Evolutionary conservation across 1,140 invertebrate species (phyloP), one percentile per base, ranked within the genome.

Genomic region (Chrysoperla carnea): DNA sequence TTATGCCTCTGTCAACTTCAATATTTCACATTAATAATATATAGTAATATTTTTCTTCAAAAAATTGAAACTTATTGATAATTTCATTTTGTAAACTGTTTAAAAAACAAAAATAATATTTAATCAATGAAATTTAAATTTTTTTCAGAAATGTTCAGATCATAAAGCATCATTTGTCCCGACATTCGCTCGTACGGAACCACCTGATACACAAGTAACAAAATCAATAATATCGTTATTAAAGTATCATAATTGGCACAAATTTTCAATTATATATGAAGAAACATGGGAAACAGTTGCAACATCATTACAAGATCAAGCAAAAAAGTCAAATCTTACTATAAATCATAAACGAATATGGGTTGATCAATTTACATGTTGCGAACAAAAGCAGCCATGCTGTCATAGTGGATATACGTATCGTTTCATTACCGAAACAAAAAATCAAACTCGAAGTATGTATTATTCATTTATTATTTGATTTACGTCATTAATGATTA

Each of bases 121-220:
- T 23, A 23, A 23, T 23, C 17, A 23, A 23, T 3, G 17, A 3
- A 23, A 5, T 5, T 23, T 23, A 23, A n/a, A n/a, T n/a, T 23
- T 53, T 54, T 75, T 75, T 46, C 70, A 94, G 88, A 91, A 89
- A 85, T 95, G 91, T 67, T 82, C 87, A 6, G 88, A 93, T 62
- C 76, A 84, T 55, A 79, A 78, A 62, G 84, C 86, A 8, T 89
- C 86, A 11, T 68, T 73, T 42, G 82, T 91, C 55, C 78, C 83
- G 46, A 96, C 90, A 29, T 96, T 97, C 63, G 87, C 87, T 7
- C 72, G 93, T 56, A 91, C 92, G 8, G 89, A 92, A 61, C 91
- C 92, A 13, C 88, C 90, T 12, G 85, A 92, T 52, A 87, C 78
- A 31, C 88, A 92, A 70, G 83, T 94, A 15, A 90, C 88, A 28